Evolutionary conservation across 2,113 vertebrate species (phyloP).

Genomic region (Microtus montanus): DNA sequence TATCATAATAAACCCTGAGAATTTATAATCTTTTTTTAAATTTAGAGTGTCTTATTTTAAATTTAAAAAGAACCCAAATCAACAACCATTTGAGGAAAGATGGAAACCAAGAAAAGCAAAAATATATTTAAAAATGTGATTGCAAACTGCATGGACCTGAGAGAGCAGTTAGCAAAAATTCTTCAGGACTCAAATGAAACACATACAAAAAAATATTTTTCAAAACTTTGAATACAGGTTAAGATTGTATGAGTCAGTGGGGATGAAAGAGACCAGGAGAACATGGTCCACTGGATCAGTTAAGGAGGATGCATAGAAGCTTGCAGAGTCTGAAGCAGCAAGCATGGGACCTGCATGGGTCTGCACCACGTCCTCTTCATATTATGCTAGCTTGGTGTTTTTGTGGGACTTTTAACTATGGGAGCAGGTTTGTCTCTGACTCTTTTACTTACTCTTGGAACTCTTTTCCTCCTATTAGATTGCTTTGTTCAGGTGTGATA

Average conservation of each 20-base stretch:
- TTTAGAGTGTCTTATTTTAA: not conserved
- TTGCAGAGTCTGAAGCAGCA: not conserved
- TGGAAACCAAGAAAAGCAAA: not conserved
- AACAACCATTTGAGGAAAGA: not conserved
- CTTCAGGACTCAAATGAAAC: not conserved
- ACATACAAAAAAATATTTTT: not conserved
- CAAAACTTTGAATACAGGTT: not conserved
- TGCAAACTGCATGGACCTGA: not conserved
- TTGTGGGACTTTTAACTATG: not conserved
- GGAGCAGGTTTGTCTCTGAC: not conserved
- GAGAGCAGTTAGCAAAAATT: not conserved
- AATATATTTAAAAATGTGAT: not conserved
- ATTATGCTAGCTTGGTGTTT: not conserved
- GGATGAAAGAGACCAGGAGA: not conserved
- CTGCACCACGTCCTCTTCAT: not conserved
- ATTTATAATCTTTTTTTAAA: constrained; percentile 7
- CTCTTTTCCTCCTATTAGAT: not conserved
- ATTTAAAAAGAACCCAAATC: not conserved
- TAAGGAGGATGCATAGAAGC: no score
- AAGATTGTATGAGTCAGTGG: not conserved
- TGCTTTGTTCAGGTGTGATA: not conserved
- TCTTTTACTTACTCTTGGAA: not conserved
- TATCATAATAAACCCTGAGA: not conserved
- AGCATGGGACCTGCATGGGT: not conserved
- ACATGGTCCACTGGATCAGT: not conserved